Base-by-base conservation (phyloP, 2,113 vertebrate species). In the Tachycineta bicolor region DNA sequence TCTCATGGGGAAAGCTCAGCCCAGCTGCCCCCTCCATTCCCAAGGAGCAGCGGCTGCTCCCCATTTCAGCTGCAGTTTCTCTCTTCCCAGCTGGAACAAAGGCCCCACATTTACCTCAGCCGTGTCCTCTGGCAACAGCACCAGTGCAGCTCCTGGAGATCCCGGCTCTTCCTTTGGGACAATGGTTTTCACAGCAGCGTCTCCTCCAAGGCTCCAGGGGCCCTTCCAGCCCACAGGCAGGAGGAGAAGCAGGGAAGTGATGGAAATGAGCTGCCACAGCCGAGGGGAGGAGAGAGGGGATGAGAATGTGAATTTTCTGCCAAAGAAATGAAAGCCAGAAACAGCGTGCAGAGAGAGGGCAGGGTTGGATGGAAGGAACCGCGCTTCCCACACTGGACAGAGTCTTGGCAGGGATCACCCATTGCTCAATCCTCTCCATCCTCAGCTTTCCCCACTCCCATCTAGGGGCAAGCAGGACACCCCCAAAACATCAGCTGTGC, bases 241-340 rank as follows among this genome's bases (percentile, higher is more conserved):
- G 39, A 69, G 33, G 53, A 81, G 64, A 77, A 64, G 58, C 0
- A 0, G 55, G 43, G 63, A 56, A 90, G 25, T 11, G 87, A 83
- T 34, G 25, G 64, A 31, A 41, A 76, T 34, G 73, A 87, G 89
- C 37, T 0, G 33, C 80, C 5, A 24, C 68, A 7, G 89, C 65
- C 26, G 0, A 91, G 71, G 84, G 94, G 89, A 93, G 85, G 92
- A 88, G 94, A 85, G 33, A 81, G 49, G 63, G 39, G 64, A 74
- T 23, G 68, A 95, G 95, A 94, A 97, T 14, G 59, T 25, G 60
- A 26, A 44, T 37, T 56, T 88, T 73, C 87, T 96, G 94, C 96
- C 96, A 97, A 93, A 93, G 78, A 55, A 83, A 86, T 0, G 55
- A 89, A 76, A 83, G 90, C 70, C 90, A 93, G 55, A 80, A 93